Conservation (phyloP, 2,888 invertebrate genomes). For the Apantesis nais region DNA sequence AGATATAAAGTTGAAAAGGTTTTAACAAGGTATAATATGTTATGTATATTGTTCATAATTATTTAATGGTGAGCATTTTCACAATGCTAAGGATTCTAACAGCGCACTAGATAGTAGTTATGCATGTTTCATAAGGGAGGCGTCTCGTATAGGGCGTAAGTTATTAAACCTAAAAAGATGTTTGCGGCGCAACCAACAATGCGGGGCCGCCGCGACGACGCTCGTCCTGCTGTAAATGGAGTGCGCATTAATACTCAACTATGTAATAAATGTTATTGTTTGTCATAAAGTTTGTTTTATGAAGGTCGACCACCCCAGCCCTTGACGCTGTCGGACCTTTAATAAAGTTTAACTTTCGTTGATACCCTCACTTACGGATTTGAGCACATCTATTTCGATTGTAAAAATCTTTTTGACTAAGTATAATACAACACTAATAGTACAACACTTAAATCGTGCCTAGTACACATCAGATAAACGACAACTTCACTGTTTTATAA, state of each 20-base stretch:
- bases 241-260: constrained; percentile 80
- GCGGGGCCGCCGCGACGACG: constrained; percentile 66
- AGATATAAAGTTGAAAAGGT: constrained; percentile 3
- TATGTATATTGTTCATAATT: constrained; percentile 1
- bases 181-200: constrained; percentile 64
- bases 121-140: constrained; percentile 58
- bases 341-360: constrained; percentile 72
- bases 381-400: constrained; percentile 58
- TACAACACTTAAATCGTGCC: constrained; percentile 41
- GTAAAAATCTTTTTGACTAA: constrained; percentile 41
- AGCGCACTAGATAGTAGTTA: constrained; percentile 60
- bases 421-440: constrained; percentile 36
- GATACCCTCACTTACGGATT: constrained; percentile 62
- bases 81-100: constrained; percentile 39
- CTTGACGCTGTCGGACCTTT: constrained; percentile 68
- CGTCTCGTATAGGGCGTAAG: constrained; percentile 52
- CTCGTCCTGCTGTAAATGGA: constrained; percentile 76
- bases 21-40: constrained; percentile 9
- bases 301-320: constrained; percentile 70
- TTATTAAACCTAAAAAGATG: constrained; percentile 57
- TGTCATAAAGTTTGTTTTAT: constrained; percentile 83
- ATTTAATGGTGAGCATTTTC: constrained; percentile 4
- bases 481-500: constrained; percentile 51
- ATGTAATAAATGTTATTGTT: constrained; percentile 84
- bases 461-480: constrained; percentile 52